Conservation (phyloP, 1,140 invertebrate species). For the Tigriopus japonicus region DNA sequence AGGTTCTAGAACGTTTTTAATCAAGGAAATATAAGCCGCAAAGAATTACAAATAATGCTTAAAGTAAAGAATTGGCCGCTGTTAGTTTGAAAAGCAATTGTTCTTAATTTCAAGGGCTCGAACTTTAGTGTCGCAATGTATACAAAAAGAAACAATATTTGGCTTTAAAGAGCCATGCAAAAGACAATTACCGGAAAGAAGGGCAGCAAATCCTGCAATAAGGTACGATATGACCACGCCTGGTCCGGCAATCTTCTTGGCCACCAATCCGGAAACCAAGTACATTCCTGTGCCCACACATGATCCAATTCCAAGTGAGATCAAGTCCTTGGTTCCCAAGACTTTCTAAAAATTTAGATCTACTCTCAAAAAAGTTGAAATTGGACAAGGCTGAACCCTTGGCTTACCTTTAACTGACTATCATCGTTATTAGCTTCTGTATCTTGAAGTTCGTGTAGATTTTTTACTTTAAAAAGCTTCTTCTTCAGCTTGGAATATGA, state of each 20-base stretch:
- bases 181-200: constrained; percentile 54
- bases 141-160: too few relatives aligned
- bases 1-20: too few relatives aligned
- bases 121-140: too few relatives aligned
- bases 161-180: too few relatives aligned
- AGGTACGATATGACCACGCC: constrained; percentile 70
- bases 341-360: constrained; percentile 43
- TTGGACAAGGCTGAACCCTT: too few relatives aligned
- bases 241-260: constrained; percentile 62
- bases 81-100: too few relatives aligned
- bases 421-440: background rate
- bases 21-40: too few relatives aligned
- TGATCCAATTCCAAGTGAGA: constrained; percentile 73
- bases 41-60: too few relatives aligned
- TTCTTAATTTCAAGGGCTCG: too few relatives aligned
- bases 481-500: background rate
- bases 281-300: constrained; percentile 88
- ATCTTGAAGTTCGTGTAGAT: background rate
- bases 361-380: too few relatives aligned
- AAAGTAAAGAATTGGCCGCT: too few relatives aligned
- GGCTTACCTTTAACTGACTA: background rate
- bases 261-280: constrained; percentile 72
- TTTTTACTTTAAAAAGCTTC: background rate
- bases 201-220: constrained; percentile 69
- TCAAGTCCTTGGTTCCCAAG: constrained; percentile 67